Evolutionary conservation across 1,140 invertebrate species (phyloP), one percentile per base, ranked within the genome.

Genomic region (Drosophila auraria): DNA sequence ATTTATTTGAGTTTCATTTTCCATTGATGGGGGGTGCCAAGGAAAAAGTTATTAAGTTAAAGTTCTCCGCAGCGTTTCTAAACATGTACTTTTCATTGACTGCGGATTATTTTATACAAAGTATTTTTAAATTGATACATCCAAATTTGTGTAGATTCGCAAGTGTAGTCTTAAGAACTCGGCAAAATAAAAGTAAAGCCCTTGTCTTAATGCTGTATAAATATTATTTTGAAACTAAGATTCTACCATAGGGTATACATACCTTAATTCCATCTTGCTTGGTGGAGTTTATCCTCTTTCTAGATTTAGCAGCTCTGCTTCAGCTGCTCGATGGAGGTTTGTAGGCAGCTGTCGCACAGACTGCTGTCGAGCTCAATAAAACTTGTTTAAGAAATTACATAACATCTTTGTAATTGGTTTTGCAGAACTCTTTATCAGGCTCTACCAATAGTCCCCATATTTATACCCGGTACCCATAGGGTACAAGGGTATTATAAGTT

Each of bases 291-390:
- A 36, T 36, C 33, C 33, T 36, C 9, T 36, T 36, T 36, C 33
- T 36, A 2, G 33, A 11, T 36, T 11, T 36, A 36, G 33, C 9
- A 23, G 45, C 20, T 47, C 1, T 6, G 45, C 9, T 36, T 11
- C 33, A 25, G 9, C 14, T 51, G 3, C 47, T 2, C 15, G n/a
- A 54, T 33, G 15, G 15, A 54, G 15, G 30, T 20, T 47, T 66
- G 47, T 17, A 58, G 54, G 56, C 56, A 66, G 45, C 65, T 61
- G 65, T 50, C 23, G 33, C 57, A 42, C 27, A 45, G 40, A 15
- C 5, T 20, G n/a, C n/a, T 61, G 56, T 36, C 54, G 9, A 33
- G 4, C 38, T 27, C 5, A 17, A 25, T 17, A 53, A 27, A 47
- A 5, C 11, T 14, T 15, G n/a, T 25, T 30, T 12, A 17, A 38